Percentiles rank a stretch among this genome's conserved stretches.
Evolutionary conservation across 2,888 invertebrate genomes (phyloP).

Genomic region (Agonum fuliginosum): DNA sequence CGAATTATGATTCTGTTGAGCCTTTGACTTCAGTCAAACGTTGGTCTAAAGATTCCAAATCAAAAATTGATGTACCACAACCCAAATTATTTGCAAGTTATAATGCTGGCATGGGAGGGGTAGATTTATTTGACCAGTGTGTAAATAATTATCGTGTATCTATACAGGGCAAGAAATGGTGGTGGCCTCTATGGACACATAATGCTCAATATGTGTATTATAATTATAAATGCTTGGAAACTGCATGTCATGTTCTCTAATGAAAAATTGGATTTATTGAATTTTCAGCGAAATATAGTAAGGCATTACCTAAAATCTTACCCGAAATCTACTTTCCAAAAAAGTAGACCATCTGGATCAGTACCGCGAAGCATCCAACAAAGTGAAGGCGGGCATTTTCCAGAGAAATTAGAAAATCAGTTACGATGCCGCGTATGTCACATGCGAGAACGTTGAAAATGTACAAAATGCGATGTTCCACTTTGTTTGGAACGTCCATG

Average conservation of each 20-base stretch:
- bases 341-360: too few relatives aligned
- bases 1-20: constrained; percentile 6
- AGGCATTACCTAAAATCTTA: too few relatives aligned
- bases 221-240: constrained; percentile 7
- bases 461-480: too few relatives aligned
- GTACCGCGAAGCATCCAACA: too few relatives aligned
- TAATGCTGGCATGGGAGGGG: constrained; percentile 19
- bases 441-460: too few relatives aligned
- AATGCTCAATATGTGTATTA: constrained; percentile 14
- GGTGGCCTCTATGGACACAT: constrained; percentile 13
- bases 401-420: too few relatives aligned
- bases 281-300: background rate
- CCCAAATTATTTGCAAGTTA: constrained; percentile 30
- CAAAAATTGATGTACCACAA: constrained; percentile 11
- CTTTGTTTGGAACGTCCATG: too few relatives aligned
- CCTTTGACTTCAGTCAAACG: constrained; percentile 12
- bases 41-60: background rate
- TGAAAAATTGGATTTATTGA: background rate
- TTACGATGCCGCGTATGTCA: too few relatives aligned
- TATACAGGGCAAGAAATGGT: background rate
- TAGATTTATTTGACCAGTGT: constrained; percentile 6
- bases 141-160: constrained; percentile 16
- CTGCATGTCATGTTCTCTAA: background rate
- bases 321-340: too few relatives aligned
- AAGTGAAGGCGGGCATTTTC: too few relatives aligned